Base-by-base conservation (phyloP, 2,797 vertebrate genomes). In the Sarcoramphus papa region DNA sequence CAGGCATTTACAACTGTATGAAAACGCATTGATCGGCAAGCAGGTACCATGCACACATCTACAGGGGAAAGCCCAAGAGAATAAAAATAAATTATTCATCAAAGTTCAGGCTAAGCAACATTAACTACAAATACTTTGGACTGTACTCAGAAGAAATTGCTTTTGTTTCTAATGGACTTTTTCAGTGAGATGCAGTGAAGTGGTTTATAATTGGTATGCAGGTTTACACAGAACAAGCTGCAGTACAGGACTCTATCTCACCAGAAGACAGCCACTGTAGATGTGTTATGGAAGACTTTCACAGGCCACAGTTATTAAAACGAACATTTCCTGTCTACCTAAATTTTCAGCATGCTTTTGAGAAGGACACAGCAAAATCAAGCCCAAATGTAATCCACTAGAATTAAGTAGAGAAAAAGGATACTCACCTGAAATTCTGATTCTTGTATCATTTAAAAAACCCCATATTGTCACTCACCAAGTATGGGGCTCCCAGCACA, bases 1-100 rank as follows among this genome's bases (percentile, higher is more conserved):
- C 97, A 99, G 98, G 98, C 99, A 99, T 97, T 99, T 98, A 95
- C 99, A 99, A 95, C 99, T 99, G 98, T 99, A 99, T 75, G 99
- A 99, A 98, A 99, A 99, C 0, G 99, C 99, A 97, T 99, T 99
- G 98, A 99, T 99, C 80, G 99, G 99, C 94, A 99, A 97, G 97
- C 99, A 99, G 92, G 98, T 98, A 78, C 99, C 99, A 31, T 99
- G 99, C 59, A 99, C 98, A 86, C 99, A 99, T 97, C 99, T 99
- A 95, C 65, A 92, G 97, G 60, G 94, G 90, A 96, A 96, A 95
- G 91, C 31, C 83, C 79, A 94, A 95, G 69, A 97, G 95, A 89
- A 88, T 76, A 96, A 89, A 75, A 92, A 91, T 56, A 88, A 62
- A 62, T 96, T 91, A 95, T 97, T 97, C 85, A 97, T 96, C 95